phyloP scores from a whole-genome alignment of 2,888 invertebrate genomes.

The Coleophora deauratella region DNA sequence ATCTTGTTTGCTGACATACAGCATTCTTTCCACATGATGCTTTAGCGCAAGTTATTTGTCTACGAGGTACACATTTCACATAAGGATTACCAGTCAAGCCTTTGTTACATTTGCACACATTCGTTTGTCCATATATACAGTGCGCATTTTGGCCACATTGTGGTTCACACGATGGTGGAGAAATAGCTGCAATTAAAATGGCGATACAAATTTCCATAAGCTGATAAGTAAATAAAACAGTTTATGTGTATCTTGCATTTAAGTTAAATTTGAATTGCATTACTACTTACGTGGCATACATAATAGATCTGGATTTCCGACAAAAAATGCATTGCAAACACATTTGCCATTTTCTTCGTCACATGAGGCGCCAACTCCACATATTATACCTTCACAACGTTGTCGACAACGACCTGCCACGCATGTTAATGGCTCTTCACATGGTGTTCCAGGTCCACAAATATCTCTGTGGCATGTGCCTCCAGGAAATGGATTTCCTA shows the following conservation, averaged over 20 bases:
- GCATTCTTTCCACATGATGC: slow-evolving; percentile 86
- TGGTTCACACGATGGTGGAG: slow-evolving; percentile 86
- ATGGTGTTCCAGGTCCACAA: slow-evolving; percentile 84
- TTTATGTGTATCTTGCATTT: neutral
- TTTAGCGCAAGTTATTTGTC: slow-evolving; percentile 80
- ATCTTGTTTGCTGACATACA: slow-evolving; percentile 83
- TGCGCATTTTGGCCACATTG: slow-evolving; percentile 87
- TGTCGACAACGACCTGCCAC: slow-evolving; percentile 92
- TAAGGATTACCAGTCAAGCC: slow-evolving; percentile 93
- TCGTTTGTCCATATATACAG: slow-evolving; percentile 86
- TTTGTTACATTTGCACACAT: slow-evolving; percentile 87
- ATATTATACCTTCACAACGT: slow-evolving; percentile 88
- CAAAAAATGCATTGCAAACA: slow-evolving; percentile 88
- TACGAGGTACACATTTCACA: slow-evolving; percentile 81
- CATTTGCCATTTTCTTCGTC: slow-evolving; percentile 87
- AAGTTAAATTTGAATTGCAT: neutral
- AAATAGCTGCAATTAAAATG: slow-evolving; percentile 75
- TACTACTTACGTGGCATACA: slow-evolving; percentile 93
- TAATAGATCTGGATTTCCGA: slow-evolving; percentile 90
- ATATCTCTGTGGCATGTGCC: slow-evolving; percentile 88
- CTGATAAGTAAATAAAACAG: neutral
- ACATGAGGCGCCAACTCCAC: slow-evolving; percentile 91
- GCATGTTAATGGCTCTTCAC: slow-evolving; percentile 85
- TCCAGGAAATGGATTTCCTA: slow-evolving; percentile 94
- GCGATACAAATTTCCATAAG: slow-evolving; percentile 4